Evolutionary conservation across 2,888 invertebrate species (phyloP).

Genomic region (Agrypnus murinus): DNA sequence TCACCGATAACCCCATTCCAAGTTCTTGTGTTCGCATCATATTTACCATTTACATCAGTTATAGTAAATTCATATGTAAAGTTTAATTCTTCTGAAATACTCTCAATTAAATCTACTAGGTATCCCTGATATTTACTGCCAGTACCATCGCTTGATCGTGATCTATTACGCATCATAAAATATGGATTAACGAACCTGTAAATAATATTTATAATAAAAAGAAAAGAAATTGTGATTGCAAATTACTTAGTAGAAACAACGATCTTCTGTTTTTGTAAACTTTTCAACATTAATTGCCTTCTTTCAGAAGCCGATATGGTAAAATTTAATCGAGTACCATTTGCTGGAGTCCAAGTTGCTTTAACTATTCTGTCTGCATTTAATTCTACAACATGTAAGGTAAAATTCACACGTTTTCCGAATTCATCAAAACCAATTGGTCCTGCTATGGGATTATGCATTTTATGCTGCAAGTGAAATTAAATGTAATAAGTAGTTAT

Average conservation of each 20-base stretch:
- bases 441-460: conserved; percentile 76
- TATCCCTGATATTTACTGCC: conserved; percentile 92
- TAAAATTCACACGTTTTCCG: conserved; percentile 79
- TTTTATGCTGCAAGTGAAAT: conserved; percentile 27
- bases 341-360: conserved; percentile 71
- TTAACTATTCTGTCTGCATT: conserved; percentile 73
- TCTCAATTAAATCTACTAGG: conserved; percentile 90
- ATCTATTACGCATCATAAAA: conserved; percentile 75
- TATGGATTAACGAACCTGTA: conserved; percentile 83
- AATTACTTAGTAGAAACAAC: conserved; percentile 70
- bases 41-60: conserved; percentile 81
- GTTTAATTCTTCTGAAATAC: conserved; percentile 75
- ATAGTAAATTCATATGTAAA: conserved; percentile 82
- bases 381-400: conserved; percentile 77
- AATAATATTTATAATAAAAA: background rate
- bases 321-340: conserved; percentile 34
- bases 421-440: conserved; percentile 78
- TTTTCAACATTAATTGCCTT: conserved; percentile 70
- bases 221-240: background rate
- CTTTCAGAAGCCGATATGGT: conserved; percentile 64
- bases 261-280: conserved; percentile 72
- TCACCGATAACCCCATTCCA: conserved; percentile 88
- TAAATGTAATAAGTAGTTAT: too few species aligned
- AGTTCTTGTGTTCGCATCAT: conserved; percentile 78
- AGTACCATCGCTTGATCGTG: conserved; percentile 75